phyloP scores from a whole-genome alignment of 2,797 vertebrate genomes.

The Lemur catta region DNA sequence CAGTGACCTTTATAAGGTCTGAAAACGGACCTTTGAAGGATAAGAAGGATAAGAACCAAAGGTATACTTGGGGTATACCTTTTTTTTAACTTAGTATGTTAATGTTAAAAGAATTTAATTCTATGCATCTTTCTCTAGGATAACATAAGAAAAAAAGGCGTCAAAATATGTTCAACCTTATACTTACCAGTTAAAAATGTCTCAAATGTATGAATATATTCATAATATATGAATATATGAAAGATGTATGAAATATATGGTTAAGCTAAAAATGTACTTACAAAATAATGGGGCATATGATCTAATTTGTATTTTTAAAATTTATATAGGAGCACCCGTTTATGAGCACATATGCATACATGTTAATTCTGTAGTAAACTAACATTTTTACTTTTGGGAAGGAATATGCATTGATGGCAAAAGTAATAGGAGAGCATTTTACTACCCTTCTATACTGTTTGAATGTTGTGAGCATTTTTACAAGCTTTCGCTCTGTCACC shows the following conservation, averaged over 20 bases:
- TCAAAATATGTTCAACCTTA: not conserved
- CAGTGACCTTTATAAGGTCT: not conserved
- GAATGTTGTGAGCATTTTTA: not conserved
- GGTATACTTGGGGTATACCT: not conserved
- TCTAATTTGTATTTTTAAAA: not conserved
- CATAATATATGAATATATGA: not conserved
- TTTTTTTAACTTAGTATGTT: not conserved
- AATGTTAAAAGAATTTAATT: not conserved
- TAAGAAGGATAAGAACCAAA: not conserved
- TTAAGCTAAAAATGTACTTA: not conserved
- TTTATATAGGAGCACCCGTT: not conserved
- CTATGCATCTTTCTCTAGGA: not conserved
- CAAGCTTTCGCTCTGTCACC: not conserved
- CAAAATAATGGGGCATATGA: not conserved
- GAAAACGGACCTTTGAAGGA: not conserved
- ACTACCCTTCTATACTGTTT: not conserved
- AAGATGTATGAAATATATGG: not conserved
- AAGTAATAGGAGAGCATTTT: not conserved
- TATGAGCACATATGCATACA: not conserved
- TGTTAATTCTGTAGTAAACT: not conserved
- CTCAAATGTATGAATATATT: not conserved
- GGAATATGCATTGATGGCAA: not conserved
- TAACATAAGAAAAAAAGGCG: not conserved
- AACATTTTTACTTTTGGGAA: not conserved
- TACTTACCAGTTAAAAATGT: not conserved